Evolutionary conservation across 2,888 invertebrate species (phyloP).

Genomic region (Acleris laterana): DNA sequence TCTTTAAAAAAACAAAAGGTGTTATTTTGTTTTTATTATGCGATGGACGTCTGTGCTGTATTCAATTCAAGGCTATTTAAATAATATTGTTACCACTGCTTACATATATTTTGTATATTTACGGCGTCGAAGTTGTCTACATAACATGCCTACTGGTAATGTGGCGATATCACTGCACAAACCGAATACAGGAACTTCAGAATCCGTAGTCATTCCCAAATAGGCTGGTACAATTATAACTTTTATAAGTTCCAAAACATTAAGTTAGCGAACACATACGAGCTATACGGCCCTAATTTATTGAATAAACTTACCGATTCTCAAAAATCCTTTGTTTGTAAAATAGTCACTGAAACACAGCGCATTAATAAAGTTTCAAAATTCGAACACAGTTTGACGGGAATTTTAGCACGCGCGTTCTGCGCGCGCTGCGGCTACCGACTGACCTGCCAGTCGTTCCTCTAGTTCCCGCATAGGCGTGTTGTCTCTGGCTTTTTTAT

Average conservation of each 20-base stretch:
- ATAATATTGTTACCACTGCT: background rate
- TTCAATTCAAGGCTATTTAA: background rate
- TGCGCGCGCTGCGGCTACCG: slow-evolving; percentile 55
- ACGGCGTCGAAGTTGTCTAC: slow-evolving; percentile 1
- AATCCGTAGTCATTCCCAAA: slow-evolving; percentile 13
- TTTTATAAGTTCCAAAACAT: slow-evolving; percentile 20
- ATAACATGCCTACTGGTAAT: slow-evolving; percentile 8
- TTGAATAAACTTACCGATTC: slow-evolving; percentile 34
- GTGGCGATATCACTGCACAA: slow-evolving; percentile 7
- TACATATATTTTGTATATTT: background rate
- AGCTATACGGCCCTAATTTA: background rate
- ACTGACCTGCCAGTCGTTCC: slow-evolving; percentile 53
- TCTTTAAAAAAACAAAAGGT: too few relatives aligned
- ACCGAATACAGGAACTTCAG: slow-evolving; percentile 16
- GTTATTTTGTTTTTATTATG: too few relatives aligned
- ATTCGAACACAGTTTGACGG: slow-evolving; percentile 48
- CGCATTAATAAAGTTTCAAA: slow-evolving; percentile 40
- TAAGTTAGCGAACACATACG: background rate
- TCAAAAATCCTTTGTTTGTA: slow-evolving; percentile 29
- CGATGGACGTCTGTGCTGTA: background rate
- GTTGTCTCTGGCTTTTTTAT: slow-evolving; percentile 35
- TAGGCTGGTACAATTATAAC: slow-evolving; percentile 27
- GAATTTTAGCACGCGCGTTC: slow-evolving; percentile 49
- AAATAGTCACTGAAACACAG: slow-evolving; percentile 40
- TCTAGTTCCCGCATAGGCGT: slow-evolving; percentile 35